Percentiles rank a stretch among this genome's conserved stretches.
phyloP scores from a whole-genome alignment of 2,113 vertebrate species.

The Ranitomeya imitator region DNA sequence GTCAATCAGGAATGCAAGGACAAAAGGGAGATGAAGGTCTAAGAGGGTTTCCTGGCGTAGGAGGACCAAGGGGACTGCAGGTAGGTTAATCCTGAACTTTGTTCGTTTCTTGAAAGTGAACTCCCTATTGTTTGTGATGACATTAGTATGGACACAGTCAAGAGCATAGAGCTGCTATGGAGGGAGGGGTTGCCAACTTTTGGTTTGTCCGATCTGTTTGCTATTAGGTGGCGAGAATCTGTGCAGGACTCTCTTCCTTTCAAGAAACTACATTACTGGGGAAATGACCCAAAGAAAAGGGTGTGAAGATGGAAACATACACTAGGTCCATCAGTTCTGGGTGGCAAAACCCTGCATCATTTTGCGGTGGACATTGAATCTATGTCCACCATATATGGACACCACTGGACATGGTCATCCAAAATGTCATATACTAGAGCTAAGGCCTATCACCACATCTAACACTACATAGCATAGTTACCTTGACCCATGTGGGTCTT shows the following conservation, averaged over 20 bases:
- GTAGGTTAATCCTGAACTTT: slow-evolving; percentile 63
- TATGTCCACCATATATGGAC: too few species aligned
- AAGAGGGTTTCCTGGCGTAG: slow-evolving; percentile 78
- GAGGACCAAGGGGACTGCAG: slow-evolving; percentile 84
- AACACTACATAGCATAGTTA: background rate
- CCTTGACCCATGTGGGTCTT: background rate
- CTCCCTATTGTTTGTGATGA: background rate
- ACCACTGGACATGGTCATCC: background rate
- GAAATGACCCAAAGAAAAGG: background rate
- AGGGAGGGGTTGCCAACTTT: too few species aligned
- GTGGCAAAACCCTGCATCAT: too few species aligned
- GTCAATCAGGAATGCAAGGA: slow-evolving; percentile 88
- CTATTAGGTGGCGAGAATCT: background rate
- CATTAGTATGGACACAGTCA: background rate
- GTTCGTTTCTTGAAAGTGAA: background rate
- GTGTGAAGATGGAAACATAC: background rate
- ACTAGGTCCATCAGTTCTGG: background rate
- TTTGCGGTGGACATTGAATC: too few species aligned
- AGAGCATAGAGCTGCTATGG: background rate
- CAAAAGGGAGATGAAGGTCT: slow-evolving; percentile 89
- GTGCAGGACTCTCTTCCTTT: too few species aligned
- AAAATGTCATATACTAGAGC: background rate
- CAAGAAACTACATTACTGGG: too few species aligned
- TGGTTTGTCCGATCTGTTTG: background rate
- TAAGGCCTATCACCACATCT: background rate